phyloP scores from a whole-genome alignment of 2,797 vertebrate genomes.

The Chiloscyllium punctatum region DNA sequence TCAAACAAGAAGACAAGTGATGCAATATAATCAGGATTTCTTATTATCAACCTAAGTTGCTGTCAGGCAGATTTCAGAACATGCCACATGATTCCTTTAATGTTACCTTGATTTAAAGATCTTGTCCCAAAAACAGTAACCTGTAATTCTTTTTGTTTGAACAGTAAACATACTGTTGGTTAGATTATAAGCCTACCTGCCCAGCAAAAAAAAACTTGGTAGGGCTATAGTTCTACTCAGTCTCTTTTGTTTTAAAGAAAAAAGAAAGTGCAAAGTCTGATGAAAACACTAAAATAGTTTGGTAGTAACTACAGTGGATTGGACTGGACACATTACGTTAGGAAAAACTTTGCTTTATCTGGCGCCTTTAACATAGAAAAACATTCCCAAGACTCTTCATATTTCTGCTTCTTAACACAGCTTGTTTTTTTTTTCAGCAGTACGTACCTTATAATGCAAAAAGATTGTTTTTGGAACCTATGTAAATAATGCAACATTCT shows the following conservation, averaged over 20 bases:
- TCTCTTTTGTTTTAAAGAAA: background rate
- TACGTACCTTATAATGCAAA: background rate
- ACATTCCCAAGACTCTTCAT: background rate
- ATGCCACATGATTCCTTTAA: too few species aligned
- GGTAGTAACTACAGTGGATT: background rate
- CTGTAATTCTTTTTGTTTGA: too few species aligned
- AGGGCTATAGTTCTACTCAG: background rate
- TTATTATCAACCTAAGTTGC: too few species aligned
- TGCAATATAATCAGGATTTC: too few species aligned
- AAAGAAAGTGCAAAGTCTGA: background rate
- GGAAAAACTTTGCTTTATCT: background rate
- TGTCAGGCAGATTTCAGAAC: too few species aligned
- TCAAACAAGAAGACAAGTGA: too few species aligned
- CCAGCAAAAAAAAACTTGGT: too few species aligned
- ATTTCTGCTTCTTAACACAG: background rate
- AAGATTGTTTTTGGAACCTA: background rate
- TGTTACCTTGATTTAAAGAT: too few species aligned
- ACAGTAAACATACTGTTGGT: background rate
- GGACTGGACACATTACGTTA: background rate
- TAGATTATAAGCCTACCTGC: background rate
- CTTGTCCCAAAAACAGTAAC: too few species aligned
- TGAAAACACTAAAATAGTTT: background rate
- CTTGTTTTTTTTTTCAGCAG: background rate
- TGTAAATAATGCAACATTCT: background rate
- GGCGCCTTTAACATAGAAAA: background rate